Evolutionary conservation across 2,888 invertebrate genomes (phyloP), one percentile per base, ranked within the genome.

Genomic region (Brassicogethes aeneus): DNA sequence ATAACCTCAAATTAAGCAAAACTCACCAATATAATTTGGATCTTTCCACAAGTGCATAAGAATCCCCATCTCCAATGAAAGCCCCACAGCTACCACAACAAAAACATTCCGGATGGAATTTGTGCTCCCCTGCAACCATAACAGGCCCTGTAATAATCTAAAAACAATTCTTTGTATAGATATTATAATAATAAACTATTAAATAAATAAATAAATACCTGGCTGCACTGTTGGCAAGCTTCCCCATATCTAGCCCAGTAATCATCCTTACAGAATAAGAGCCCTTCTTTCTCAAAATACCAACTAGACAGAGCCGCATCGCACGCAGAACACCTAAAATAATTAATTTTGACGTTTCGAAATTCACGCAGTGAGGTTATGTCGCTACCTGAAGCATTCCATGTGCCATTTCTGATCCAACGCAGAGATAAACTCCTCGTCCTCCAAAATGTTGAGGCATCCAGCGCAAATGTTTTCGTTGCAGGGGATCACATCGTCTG

Each of bases 101-200:
- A 70, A 94, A 94, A 71, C 94, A 94, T 74, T 94, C 94, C 34
- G 93, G 92, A 71, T 95, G 94, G 71, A 92, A 94, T 66, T 90
- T 89, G 70, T 92, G 92, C 60, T 89, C 89, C 17, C 93, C 94
- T 15, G 93, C 93, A 46, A 91, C 82, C 93, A 94, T 93, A 49
- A 92, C 89, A 16, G 93, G 92, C 0, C 93, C 93, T 1, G 89
- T 85, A 54, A 82, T 81, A 47, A 73, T 64, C 71, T 72, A 51
- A 40, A 59, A 53, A 23, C 23, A 23, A 7, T 23, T 23, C 10
- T 23, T 7, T 23, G 23, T 23, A 7, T 10, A 7, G 23, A n/a
- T n/a, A n/a, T n/a, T n/a, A n/a, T n/a, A n/a, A n/a, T n/a, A n/a
- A n/a, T n/a, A n/a, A n/a, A n/a, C n/a, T n/a, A n/a, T n/a, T n/a